phyloP scores from a whole-genome alignment of 2,113 vertebrate species.

The Calyptommatus sinebrachiatus region DNA sequence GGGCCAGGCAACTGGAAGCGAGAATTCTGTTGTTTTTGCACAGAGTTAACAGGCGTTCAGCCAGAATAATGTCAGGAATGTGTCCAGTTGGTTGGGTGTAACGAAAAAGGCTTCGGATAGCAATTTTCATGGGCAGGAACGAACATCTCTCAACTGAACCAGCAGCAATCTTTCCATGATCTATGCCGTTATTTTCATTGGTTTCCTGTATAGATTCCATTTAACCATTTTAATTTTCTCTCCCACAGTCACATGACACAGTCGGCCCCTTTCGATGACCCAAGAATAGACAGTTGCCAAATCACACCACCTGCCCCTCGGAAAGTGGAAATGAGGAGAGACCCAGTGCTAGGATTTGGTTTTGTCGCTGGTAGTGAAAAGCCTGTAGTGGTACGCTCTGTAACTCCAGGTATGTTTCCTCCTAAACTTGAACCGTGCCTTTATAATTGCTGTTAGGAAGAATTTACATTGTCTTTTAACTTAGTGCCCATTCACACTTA shows the following conservation, averaged over 20 bases:
- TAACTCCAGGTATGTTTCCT: constrained; percentile 89
- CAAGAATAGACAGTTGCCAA: constrained; percentile 88
- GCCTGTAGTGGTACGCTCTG: constrained; percentile 95
- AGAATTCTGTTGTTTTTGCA: too few relatives aligned
- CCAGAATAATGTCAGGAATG: too few relatives aligned
- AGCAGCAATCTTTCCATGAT: background rate
- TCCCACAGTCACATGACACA: constrained; percentile 87
- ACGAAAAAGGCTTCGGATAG: too few relatives aligned
- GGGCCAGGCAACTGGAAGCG: too few relatives aligned
- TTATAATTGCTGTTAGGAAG: background rate
- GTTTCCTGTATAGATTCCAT: constrained; percentile 15
- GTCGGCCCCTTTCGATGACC: constrained; percentile 89
- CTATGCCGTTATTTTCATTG: constrained; percentile 5
- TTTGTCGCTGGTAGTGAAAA: constrained; percentile 99
- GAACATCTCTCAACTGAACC: too few relatives aligned
- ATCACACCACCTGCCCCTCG: constrained; percentile 88
- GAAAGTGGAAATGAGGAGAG: constrained; percentile 97
- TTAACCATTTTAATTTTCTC: constrained; percentile 57
- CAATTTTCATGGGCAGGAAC: too few relatives aligned
- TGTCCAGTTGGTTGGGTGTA: too few relatives aligned
- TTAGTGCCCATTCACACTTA: too few relatives aligned
- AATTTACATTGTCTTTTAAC: background rate
- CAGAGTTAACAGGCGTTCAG: too few relatives aligned
- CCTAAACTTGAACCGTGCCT: background rate
- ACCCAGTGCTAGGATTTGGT: constrained; percentile 96